Base-by-base conservation (phyloP, 2,888 invertebrate genomes). In the Aleiodes testaceus region DNA sequence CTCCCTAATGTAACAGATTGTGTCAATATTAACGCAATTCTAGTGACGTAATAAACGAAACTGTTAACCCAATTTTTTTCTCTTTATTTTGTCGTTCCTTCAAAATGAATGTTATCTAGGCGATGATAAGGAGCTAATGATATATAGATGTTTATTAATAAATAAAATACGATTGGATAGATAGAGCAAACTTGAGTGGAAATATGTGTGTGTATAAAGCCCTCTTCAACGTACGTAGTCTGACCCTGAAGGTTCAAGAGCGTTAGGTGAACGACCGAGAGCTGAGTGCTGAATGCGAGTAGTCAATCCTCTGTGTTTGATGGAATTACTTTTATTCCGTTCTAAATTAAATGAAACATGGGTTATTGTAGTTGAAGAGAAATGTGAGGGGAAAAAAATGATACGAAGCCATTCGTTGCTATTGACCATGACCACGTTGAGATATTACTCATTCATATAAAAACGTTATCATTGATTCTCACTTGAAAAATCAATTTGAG, bases 191-290 rank as follows among this genome's bases (percentile, higher is more conserved):
- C 16, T 44, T 44, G 16, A 22, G 22, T 53, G 59, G 36, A 16
- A 22, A 12, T 42, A 68, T 53, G 12, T 45, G 30, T 14, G 30
- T 66, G 16, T 42, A 47, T 30, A 36, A 53, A 68, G 64, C 66
- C 47, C 63, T 70, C 69, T 65, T 72, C 69, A 71, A 73, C 61
- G 71, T 75, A 77, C 75, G 79, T 80, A 9, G 64, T 67, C 63
- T 82, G 85, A 85, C 84, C 85, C 85, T 85, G 84, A 84, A 84
- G 82, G 85, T 85, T 85, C 85, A 85, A 85, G 85, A 84, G 81
- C 85, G 79, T 72, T 76, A 82, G 85, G 81, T 85, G 81, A 85
- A 85, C 78, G 85, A 73, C 83, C 85, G 78, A 72, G 36, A 7
- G 36, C 36, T 14, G 59, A 36, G 53, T 26, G 59, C 42, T 59